Conservation (phyloP, 2,888 invertebrate species). For the Hydrotaea diabolus region DNA sequence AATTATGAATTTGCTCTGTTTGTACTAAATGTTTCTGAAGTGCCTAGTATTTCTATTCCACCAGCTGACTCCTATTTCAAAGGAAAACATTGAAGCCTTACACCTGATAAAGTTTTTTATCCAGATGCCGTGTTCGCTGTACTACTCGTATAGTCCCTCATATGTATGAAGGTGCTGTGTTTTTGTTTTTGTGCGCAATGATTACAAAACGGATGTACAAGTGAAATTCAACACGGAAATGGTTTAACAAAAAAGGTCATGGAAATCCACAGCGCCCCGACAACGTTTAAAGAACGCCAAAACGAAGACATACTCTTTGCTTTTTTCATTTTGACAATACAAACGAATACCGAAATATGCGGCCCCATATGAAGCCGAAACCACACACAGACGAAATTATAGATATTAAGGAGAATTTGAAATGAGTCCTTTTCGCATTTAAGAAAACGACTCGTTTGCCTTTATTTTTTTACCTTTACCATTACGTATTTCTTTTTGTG, state of each 20-base stretch:
- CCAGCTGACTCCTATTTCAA: no score
- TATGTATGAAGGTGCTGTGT: background rate
- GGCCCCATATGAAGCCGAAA: background rate
- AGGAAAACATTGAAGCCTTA: no score
- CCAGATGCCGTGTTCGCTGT: no score
- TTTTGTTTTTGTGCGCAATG: background rate
- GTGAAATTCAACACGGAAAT: constrained; percentile 7
- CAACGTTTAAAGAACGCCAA: background rate
- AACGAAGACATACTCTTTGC: constrained; percentile 17
- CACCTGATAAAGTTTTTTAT: no score
- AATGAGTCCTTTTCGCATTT: constrained; percentile 45
- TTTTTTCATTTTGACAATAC: background rate
- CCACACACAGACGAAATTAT: constrained; percentile 51
- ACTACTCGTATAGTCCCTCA: background rate
- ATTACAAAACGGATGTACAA: constrained; percentile 8
- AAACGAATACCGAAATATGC: background rate
- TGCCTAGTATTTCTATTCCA: no score
- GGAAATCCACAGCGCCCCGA: background rate
- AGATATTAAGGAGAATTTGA: constrained; percentile 51
- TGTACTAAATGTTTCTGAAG: no score
- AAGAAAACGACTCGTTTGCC: background rate
- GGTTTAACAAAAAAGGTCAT: constrained; percentile 14
- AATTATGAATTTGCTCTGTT: no score
- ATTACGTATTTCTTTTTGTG: no score
- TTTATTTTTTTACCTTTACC: background rate